phyloP scores from a whole-genome alignment of 2,888 invertebrate genomes.

The Lasioglossum marginatum region DNA sequence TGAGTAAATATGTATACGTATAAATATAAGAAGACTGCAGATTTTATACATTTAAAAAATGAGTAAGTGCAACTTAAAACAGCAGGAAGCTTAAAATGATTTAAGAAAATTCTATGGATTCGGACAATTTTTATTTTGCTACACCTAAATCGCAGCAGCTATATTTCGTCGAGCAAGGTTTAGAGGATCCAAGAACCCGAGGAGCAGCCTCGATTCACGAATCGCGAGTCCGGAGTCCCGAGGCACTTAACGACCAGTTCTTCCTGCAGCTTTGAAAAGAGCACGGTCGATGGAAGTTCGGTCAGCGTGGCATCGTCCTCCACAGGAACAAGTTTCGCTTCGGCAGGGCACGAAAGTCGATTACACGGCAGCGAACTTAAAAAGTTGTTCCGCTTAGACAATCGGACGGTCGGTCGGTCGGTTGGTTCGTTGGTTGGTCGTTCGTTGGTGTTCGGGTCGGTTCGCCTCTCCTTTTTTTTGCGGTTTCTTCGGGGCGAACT shows the following conservation, averaged over 20 bases:
- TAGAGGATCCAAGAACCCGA: neutral
- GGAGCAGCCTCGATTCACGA: neutral
- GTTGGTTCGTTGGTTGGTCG: neutral
- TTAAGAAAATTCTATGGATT: no score
- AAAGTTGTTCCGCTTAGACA: slow-evolving; percentile 43
- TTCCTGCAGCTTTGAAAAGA: neutral
- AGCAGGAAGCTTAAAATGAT: no score
- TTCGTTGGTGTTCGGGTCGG: neutral
- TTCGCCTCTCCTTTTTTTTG: neutral
- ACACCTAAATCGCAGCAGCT: neutral
- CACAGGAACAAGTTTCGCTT: neutral
- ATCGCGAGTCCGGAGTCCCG: neutral
- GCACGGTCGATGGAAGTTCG: neutral
- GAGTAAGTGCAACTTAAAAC: no score
- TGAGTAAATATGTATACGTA: no score
- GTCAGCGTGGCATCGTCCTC: slow-evolving; percentile 9
- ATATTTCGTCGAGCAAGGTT: neutral
- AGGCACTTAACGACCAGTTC: slow-evolving; percentile 5
- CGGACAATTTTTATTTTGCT: no score
- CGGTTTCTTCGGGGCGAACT: slow-evolving; percentile 30
- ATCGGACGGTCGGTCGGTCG: slow-evolving; percentile 15
- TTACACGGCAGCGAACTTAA: slow-evolving; percentile 37
- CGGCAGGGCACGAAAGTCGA: slow-evolving; percentile 39
- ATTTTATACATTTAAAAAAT: no score
- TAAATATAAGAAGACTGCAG: no score